These are phyloP conservation scores for Pararge aegeria DNA, from an alignment of 1,140 invertebrate species.

Conservation along the genomic window DNA sequence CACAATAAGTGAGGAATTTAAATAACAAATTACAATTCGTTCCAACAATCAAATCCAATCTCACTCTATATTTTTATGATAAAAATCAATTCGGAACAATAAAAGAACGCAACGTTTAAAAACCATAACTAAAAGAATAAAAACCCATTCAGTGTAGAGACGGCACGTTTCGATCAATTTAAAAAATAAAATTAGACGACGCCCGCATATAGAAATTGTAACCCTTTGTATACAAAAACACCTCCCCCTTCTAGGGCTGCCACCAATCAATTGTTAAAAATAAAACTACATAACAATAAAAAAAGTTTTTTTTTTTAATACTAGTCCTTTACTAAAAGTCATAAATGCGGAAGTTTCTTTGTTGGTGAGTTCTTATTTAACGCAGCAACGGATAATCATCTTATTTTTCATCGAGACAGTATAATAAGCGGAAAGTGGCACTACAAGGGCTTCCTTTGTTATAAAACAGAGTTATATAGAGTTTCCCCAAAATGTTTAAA, in stretches of 20 bases:
- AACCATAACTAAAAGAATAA: slow-evolving; percentile 34
- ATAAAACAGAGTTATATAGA: too few relatives aligned
- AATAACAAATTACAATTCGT: not conserved
- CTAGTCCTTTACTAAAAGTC: too few relatives aligned
- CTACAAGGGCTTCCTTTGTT: too few relatives aligned
- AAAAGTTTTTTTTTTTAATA: not conserved
- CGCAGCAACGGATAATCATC: too few relatives aligned
- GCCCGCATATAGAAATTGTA: slow-evolving; percentile 42
- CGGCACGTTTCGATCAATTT: slow-evolving; percentile 48
- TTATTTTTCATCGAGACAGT: too few relatives aligned
- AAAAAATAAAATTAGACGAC: slow-evolving; percentile 41
- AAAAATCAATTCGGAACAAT: slow-evolving; percentile 38
- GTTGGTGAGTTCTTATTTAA: too few relatives aligned
- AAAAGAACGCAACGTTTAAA: slow-evolving; percentile 31
- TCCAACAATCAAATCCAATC: slow-evolving; percentile 15
- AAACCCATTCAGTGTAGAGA: slow-evolving; percentile 49
- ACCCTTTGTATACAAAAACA: slow-evolving; percentile 45
- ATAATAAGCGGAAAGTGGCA: too few relatives aligned
- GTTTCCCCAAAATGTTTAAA: too few relatives aligned
- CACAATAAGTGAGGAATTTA: not conserved
- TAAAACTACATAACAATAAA: not conserved
- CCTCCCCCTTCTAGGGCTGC: slow-evolving; percentile 6
- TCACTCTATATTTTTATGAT: slow-evolving; percentile 16
- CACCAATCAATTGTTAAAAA: not conserved
- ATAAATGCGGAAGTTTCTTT: too few relatives aligned